These are phyloP conservation scores for Ailurus styani DNA, from an alignment of 2,113 vertebrate species.

Conservation along the genomic window DNA sequence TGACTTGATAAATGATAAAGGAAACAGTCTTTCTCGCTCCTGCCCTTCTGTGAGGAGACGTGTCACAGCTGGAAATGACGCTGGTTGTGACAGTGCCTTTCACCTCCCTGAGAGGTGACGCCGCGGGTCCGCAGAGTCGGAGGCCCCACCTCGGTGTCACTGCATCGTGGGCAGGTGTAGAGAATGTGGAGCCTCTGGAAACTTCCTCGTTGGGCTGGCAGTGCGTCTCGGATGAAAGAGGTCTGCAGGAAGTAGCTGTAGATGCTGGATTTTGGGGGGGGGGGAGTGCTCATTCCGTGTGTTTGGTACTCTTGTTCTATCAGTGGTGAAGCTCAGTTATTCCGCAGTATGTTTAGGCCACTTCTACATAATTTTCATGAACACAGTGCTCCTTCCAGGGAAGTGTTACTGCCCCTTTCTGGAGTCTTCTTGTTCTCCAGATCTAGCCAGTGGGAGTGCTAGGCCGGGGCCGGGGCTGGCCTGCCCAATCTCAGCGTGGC, in stretches of 20 bases:
- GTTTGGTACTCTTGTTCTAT: neutral
- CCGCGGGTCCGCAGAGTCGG: neutral
- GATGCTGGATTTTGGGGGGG: too few relatives aligned
- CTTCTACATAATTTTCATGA: neutral
- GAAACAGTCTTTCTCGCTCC: neutral
- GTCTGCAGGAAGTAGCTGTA: too few relatives aligned
- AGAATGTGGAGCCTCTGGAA: neutral
- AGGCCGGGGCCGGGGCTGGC: too few relatives aligned
- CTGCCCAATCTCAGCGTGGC: neutral
- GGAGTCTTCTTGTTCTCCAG: neutral
- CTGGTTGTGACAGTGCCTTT: neutral
- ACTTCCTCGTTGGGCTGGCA: too few relatives aligned
- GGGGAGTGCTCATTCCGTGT: accelerated
- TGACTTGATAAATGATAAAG: slow-evolving; percentile 19
- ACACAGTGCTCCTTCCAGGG: neutral
- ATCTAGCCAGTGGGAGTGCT: neutral
- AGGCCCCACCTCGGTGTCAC: neutral
- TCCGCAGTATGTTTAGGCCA: neutral
- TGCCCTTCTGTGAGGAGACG: neutral
- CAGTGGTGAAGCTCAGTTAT: neutral
- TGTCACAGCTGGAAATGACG: slow-evolving; percentile 35
- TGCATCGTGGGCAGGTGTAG: neutral
- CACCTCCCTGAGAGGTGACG: neutral
- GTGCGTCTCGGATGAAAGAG: too few relatives aligned
- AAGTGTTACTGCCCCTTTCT: neutral